Evolutionary conservation across 2,113 vertebrate genomes (phyloP), one percentile per base, ranked within the genome.

Genomic region (Cacatua alba): DNA sequence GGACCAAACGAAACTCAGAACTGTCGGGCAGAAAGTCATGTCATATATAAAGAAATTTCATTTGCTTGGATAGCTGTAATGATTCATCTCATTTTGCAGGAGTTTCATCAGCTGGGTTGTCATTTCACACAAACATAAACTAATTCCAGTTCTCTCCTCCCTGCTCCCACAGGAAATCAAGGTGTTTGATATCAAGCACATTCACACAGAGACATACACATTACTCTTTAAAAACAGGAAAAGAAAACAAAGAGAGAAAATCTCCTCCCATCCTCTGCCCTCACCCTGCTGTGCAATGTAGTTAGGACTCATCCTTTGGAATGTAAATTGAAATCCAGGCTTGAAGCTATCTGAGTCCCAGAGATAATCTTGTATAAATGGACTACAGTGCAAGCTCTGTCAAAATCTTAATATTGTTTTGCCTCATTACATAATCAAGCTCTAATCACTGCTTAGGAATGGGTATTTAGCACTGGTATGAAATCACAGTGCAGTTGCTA

Each of bases 361-460:
- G 52, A 80, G 82, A 92, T 68, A 92, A 96, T 94, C 55, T 96
- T 63, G 31, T 44, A 90, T 71, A 97, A 97, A 93, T 79, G 41
- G 43, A 79, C 89, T 72, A 59, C 2, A 55, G 33, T 33, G 26
- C 41, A 76, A 81, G 43, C 69, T 86, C 88, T 89, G 67, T 77
- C 46, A 53, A 90, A 97, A 41, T 60, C 69, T 86, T 91, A 37
- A 35, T 29, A 72, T 65, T 94, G 64, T 90, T 97, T 92, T 86
- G 37, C 60, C 78, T 94, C 44, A 70, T 95, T 94, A 85, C 65
- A 68, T 84, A 95, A 85, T 81, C 46, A 80, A 93, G 51, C 52
- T 55, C 57, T 69, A 91, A 81, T 74, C 88, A 69, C 1, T 3
- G 83, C 39, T 95, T 91, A 76, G 49, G 72, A 82, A 74, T 51